Evolutionary conservation across 1,140 invertebrate genomes (phyloP).

Genomic region (Cotesia vestalis): DNA sequence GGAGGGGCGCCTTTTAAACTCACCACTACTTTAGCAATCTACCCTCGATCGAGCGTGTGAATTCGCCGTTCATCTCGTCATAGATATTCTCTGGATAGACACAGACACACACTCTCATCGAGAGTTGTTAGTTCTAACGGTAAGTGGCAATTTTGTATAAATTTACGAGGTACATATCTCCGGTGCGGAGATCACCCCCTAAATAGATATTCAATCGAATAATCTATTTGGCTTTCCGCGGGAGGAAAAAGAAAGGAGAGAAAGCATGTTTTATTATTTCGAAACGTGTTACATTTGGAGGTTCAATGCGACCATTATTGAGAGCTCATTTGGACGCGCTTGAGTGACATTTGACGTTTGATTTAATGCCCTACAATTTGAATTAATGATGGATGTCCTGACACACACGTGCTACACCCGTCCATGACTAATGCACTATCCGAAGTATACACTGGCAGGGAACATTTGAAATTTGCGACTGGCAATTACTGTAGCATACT

Average conservation of each 20-base stretch:
- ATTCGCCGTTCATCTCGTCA: not conserved
- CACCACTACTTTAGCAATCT: constrained; percentile 1
- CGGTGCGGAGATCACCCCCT: constrained; percentile 1
- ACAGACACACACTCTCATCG: not conserved
- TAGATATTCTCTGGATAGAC: constrained; percentile 22
- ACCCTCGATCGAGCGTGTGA: constrained; percentile 18
- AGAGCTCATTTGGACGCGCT: not conserved
- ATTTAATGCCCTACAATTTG: constrained; percentile 8
- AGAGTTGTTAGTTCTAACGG: constrained; percentile 20
- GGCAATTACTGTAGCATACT: constrained; percentile 1
- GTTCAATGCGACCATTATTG: not conserved
- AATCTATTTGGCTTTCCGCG: not conserved
- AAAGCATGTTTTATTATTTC: not conserved
- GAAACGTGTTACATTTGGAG: not conserved
- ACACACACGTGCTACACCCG: constrained; percentile 7
- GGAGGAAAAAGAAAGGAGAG: not conserved
- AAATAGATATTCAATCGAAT: constrained; percentile 23
- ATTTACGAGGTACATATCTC: constrained; percentile 23
- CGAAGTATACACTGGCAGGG: not conserved
- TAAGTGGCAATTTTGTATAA: constrained; percentile 30
- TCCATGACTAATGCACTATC: not conserved
- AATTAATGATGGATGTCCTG: constrained; percentile 27
- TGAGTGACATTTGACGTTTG: not conserved
- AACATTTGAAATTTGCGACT: constrained; percentile 2
- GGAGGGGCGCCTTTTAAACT: not conserved